These are phyloP conservation scores for Trichogramma pretiosum DNA, from an alignment of 1,140 invertebrate species.

Conservation along the genomic window DNA sequence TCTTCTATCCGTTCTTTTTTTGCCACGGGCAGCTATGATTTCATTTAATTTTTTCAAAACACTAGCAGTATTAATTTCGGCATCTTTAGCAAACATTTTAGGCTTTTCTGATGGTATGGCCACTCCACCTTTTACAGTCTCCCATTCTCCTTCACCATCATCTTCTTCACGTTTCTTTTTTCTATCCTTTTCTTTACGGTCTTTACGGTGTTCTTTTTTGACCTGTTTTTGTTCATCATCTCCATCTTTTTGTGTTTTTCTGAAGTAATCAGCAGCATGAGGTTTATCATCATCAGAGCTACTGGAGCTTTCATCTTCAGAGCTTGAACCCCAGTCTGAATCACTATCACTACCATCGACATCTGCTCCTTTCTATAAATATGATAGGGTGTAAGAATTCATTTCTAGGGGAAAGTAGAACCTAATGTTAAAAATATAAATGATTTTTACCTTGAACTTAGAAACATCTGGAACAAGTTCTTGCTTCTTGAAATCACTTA, in stretches of 20 bases:
- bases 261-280: slow-evolving; percentile 13
- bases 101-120: slow-evolving; percentile 73
- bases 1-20: slow-evolving; percentile 84
- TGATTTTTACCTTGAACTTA: slow-evolving; percentile 42
- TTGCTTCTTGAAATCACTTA: slow-evolving; percentile 45
- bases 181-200: slow-evolving; percentile 51
- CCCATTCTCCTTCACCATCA: slow-evolving; percentile 81
- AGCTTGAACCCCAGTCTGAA: slow-evolving; percentile 79
- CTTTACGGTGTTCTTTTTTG: slow-evolving; percentile 52
- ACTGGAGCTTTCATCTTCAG: slow-evolving; percentile 65
- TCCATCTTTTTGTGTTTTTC: slow-evolving; percentile 35
- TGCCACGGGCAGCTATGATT: slow-evolving; percentile 90
- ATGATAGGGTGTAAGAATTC: slow-evolving; percentile 6
- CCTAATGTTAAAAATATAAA: slow-evolving; percentile 3
- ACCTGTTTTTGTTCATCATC: slow-evolving; percentile 64
- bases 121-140: slow-evolving; percentile 74
- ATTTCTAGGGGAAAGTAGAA: background rate
- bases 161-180: slow-evolving; percentile 56
- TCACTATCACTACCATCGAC: slow-evolving; percentile 72
- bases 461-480: slow-evolving; percentile 40
- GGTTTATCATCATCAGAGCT: slow-evolving; percentile 61
- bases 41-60: slow-evolving; percentile 92
- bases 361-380: slow-evolving; percentile 37
- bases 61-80: slow-evolving; percentile 84
- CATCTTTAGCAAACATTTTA: slow-evolving; percentile 97